Evolutionary conservation across 37 sponge, comb jelly and placozoan species (phyloP).

Genomic region (Mnemiopsis leidyi): DNA sequence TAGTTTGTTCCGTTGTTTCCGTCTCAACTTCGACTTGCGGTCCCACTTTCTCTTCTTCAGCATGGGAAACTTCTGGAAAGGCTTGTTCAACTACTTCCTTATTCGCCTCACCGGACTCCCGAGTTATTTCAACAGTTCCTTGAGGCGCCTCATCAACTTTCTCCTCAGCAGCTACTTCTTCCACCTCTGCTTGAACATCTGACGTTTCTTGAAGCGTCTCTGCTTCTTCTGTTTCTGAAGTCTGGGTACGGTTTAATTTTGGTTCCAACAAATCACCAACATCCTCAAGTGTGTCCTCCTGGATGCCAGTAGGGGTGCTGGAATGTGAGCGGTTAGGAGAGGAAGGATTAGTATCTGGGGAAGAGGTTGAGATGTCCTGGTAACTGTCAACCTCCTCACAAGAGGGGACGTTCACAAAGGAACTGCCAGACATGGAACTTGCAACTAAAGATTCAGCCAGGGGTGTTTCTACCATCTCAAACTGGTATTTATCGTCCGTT

Average conservation of each 20-base stretch:
- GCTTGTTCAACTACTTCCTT: neutral
- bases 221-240: too few species aligned
- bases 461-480: neutral
- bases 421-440: conserved; percentile 7
- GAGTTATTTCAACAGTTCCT: neutral
- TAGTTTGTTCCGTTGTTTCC: neutral
- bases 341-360: neutral
- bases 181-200: neutral
- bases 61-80: too few species aligned
- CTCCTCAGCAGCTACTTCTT: neutral
- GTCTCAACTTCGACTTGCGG: neutral
- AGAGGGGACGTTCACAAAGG: conserved; percentile 17
- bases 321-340: neutral
- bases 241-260: neutral
- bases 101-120: neutral
- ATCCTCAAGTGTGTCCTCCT: neutral
- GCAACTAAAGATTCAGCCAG: neutral
- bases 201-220: too few species aligned
- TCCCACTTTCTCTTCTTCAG: neutral
- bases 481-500: neutral
- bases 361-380: neutral
- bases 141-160: neutral
- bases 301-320: neutral
- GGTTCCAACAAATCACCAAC: neutral
- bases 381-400: conserved; percentile 45